phyloP scores from a whole-genome alignment of 2,797 vertebrate genomes.

The Gallinago stenura region DNA sequence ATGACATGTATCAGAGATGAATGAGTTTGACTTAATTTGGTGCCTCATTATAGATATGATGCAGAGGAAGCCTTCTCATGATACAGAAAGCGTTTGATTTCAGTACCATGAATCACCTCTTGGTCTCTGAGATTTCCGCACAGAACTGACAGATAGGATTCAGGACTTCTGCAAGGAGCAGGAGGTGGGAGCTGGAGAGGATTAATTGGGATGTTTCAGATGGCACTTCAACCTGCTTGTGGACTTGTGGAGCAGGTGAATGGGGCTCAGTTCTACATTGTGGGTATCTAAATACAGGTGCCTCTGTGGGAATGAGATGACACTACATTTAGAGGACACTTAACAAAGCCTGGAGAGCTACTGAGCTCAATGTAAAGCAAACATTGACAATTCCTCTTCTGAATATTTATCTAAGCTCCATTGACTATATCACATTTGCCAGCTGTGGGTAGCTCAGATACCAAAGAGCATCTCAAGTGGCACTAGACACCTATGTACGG shows the following conservation, averaged over 20 bases:
- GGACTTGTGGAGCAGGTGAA: not conserved
- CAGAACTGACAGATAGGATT: not conserved
- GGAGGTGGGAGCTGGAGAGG: not conserved
- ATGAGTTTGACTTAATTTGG: not conserved
- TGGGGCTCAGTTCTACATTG: accelerated
- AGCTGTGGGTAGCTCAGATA: not conserved
- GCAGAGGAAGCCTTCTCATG: not conserved
- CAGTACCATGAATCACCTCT: not conserved
- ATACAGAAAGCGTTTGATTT: not conserved
- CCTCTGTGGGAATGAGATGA: not conserved
- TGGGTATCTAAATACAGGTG: not conserved
- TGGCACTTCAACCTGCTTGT: not conserved
- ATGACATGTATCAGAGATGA: accelerated
- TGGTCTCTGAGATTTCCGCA: not conserved
- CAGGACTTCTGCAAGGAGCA: not conserved
- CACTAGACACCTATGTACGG: too few species aligned
- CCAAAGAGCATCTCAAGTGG: not conserved
- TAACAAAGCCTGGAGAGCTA: not conserved
- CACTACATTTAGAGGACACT: not conserved
- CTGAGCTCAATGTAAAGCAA: not conserved
- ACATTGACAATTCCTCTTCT: not conserved
- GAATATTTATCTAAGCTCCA: not conserved
- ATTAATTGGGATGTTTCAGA: not conserved
- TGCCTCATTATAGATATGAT: accelerated
- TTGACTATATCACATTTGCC: not conserved